Conservation (phyloP, 2,888 invertebrate species). For the Agrotis puta region DNA sequence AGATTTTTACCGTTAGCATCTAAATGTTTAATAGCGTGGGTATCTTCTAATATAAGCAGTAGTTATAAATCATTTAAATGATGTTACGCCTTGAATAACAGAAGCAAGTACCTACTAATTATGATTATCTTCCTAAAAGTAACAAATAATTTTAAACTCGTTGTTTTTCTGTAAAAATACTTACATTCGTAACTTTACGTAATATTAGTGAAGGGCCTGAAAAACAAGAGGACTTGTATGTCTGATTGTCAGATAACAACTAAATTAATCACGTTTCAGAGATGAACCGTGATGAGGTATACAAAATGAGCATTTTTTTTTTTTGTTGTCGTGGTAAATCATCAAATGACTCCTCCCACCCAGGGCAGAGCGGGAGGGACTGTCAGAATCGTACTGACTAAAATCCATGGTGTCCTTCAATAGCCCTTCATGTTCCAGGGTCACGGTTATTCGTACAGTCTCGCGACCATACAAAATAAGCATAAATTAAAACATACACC, state of each 20-base stretch:
- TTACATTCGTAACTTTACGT: neutral
- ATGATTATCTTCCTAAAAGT: neutral
- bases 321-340: too few relatives aligned
- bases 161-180: too few relatives aligned
- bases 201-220: slow-evolving; percentile 8
- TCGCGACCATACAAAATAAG: too few relatives aligned
- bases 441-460: too few relatives aligned
- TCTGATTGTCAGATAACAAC: neutral
- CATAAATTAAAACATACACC: too few relatives aligned
- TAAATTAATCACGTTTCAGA: neutral
- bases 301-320: too few relatives aligned
- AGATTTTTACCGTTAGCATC: slow-evolving; percentile 36
- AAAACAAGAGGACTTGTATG: neutral
- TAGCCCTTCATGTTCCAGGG: too few relatives aligned
- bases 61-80: slow-evolving; percentile 25
- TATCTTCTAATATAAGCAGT: slow-evolving; percentile 1
- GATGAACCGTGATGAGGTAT: neutral
- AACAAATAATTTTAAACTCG: neutral
- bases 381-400: too few relatives aligned
- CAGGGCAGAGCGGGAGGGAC: too few relatives aligned
- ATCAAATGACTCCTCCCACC: too few relatives aligned
- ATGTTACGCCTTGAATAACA: slow-evolving; percentile 1
- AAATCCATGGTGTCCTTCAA: too few relatives aligned
- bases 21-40: slow-evolving; percentile 10
- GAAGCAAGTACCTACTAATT: neutral